Base-by-base conservation (phyloP, 2,888 invertebrate genomes). In the Periphyllus acericola region DNA sequence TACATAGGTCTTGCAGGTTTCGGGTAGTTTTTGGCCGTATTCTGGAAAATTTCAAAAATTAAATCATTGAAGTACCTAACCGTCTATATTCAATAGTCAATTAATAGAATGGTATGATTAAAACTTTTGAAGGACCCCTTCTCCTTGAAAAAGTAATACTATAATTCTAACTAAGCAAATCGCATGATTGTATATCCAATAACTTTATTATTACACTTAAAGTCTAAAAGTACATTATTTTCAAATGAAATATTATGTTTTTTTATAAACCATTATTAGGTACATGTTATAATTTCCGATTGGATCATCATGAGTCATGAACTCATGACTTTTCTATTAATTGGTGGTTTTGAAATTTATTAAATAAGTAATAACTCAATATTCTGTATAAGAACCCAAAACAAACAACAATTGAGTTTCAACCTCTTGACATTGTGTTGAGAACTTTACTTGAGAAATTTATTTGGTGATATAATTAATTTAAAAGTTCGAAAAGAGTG, bases 381-480 rank as follows among this genome's bases (percentile, higher is more conserved):
- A n/a, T 11, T 29, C 9, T 68, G 2, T 68, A n/a, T 11, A 68
- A 29, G 4, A 25, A 25, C 29, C 4, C 68, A n/a, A 72, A 34
- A 71, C 32, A 46, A 25, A 36, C 9, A 71, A 71, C 52, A 3
- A 11, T 40, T 29, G 36, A 40, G 36, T 40, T 40, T 11, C 21
- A 68, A 68, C 46, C 25, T 68, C 29, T 68, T 40, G 29, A 1
- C n/a, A n/a, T n/a, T 29, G 21, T 29, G 74, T 74, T 74, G 34
- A 83, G 74, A 83, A 55, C 55, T 21, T n/a, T 36, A 60, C 36
- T 29, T 21, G 55, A 83, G 29, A 74, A 34, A 83, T 74, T 29
- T 36, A 60, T 83, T 83, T 60, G 83, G 36, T 36, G 74, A 74
- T 74, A 83, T 74, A 74, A 74, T 74, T 83, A 60, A 74, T 74